Evolutionary conservation across 2,113 vertebrate species (phyloP), one percentile per base, ranked within the genome.

Genomic region (Acrocephalus arundinaceus): DNA sequence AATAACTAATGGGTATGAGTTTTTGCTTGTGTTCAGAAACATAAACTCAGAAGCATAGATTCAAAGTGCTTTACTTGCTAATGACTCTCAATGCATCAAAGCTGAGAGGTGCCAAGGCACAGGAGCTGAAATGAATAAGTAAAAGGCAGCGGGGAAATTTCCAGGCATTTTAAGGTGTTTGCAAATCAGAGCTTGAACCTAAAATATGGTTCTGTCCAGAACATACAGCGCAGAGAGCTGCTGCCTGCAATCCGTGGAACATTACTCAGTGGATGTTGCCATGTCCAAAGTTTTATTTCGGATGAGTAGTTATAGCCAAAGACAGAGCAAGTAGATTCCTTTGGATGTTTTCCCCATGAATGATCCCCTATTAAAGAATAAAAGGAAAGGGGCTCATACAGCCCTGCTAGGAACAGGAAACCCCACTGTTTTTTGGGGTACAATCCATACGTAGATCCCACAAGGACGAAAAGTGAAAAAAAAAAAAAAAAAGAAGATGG

Each of bases 11-110:
- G 30, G 30, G 9, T 35, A 27, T 61, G 67, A 78, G 31, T 31
- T 92, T 89, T 77, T 27, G 13, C 76, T 79, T 90, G 35, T 71
- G 35, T 86, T 96, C 72, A 90, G 91, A 90, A 80, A 88, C 52
- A 86, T 37, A 96, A 93, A 89, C 52, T 90, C 73, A 78, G 80
- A 33, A 87, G 51, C 46, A 90, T 2, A 63, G 49, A 52, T n/a
- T 51, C 66, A 63, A 87, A 80, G 80, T 85, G 66, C 67, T 90
- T 94, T 70, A 82, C 39, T 78, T 85, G 23, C 80, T 90, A 76
- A 87, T 74, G 77, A 59, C 62, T 55, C 80, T 74, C 57, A 45
- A 1, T 54, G 68, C 70, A 84, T 88, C 89, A 79, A 51, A 78
- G 18, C 57, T 87, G 67, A 79, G 82, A 52, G 63, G 46, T 67